Evolutionary conservation across 2,888 invertebrate species (phyloP).

Genomic region (Proisotoma minuta): DNA sequence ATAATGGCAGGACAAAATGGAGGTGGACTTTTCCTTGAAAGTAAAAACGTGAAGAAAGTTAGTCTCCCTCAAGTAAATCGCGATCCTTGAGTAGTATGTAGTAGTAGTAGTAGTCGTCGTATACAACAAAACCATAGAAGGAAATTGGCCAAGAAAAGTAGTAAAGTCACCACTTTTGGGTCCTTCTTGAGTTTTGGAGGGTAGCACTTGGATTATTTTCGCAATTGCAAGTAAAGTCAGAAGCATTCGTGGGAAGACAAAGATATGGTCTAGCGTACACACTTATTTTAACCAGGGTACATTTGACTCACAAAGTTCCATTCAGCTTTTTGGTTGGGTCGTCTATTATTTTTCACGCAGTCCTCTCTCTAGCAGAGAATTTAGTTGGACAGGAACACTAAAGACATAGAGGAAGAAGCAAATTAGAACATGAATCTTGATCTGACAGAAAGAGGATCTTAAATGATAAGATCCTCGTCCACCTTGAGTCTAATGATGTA

Average conservation of each 20-base stretch:
- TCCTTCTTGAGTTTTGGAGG: too few species aligned
- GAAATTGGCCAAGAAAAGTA: too few species aligned
- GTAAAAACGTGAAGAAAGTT: background rate
- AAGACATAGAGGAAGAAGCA: constrained; percentile 10
- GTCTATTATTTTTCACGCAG: background rate
- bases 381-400: constrained; percentile 6
- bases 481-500: background rate
- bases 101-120: too few species aligned
- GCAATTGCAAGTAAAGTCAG: too few species aligned
- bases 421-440: constrained; percentile 18
- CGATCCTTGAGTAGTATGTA: too few species aligned
- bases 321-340: background rate
- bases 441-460: background rate
- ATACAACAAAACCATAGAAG: too few species aligned
- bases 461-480: background rate
- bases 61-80: background rate
- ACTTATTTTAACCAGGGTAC: background rate
- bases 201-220: too few species aligned
- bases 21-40: constrained; percentile 14
- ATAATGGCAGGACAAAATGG: constrained; percentile 19
- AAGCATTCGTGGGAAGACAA: too few species aligned
- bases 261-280: background rate
- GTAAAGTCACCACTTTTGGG: too few species aligned
- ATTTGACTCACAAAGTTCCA: constrained; percentile 8
- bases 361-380: background rate